phyloP scores from a whole-genome alignment of 2,888 invertebrate species.

The Syritta pipiens region DNA sequence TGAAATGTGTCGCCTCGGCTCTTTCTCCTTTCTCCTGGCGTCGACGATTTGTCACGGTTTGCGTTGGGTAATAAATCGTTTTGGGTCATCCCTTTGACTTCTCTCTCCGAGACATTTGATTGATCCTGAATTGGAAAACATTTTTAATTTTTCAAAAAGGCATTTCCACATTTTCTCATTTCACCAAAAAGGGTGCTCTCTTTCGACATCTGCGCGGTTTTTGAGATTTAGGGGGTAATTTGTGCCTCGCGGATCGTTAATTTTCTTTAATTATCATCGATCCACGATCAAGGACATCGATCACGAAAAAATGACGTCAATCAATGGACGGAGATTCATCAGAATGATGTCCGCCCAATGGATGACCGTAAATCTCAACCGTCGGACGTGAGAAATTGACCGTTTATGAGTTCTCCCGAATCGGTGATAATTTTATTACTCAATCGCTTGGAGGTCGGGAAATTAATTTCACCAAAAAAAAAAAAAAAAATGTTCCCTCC shows the following conservation, averaged over 20 bases:
- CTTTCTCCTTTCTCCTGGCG: conserved; percentile 6
- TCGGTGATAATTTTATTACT: conserved; percentile 58
- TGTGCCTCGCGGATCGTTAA: conserved; percentile 45
- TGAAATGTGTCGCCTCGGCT: conserved; percentile 65
- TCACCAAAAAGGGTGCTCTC: conserved; percentile 52
- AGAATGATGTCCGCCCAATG: conserved; percentile 31
- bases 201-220: conserved; percentile 48
- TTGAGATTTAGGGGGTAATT: background rate
- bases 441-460: conserved; percentile 38
- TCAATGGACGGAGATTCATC: conserved; percentile 56
- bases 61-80: conserved; percentile 62
- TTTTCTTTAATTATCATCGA: conserved; percentile 66
- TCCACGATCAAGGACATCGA: conserved; percentile 25
- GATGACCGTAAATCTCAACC: conserved; percentile 38
- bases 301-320: conserved; percentile 14
- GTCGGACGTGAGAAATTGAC: conserved; percentile 39
- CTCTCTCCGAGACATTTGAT: conserved; percentile 64
- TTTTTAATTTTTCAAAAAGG: conserved; percentile 49
- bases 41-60: conserved; percentile 65
- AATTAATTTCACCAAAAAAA: conserved; percentile 65
- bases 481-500: conserved; percentile 21
- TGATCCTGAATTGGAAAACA: conserved; percentile 44
- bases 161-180: too few species aligned
- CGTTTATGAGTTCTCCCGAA: conserved; percentile 51
- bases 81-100: conserved; percentile 53